These are phyloP conservation scores for Halichoeres trimaculatus DNA, from an alignment of 2,113 vertebrate genomes.

Conservation along the genomic window DNA sequence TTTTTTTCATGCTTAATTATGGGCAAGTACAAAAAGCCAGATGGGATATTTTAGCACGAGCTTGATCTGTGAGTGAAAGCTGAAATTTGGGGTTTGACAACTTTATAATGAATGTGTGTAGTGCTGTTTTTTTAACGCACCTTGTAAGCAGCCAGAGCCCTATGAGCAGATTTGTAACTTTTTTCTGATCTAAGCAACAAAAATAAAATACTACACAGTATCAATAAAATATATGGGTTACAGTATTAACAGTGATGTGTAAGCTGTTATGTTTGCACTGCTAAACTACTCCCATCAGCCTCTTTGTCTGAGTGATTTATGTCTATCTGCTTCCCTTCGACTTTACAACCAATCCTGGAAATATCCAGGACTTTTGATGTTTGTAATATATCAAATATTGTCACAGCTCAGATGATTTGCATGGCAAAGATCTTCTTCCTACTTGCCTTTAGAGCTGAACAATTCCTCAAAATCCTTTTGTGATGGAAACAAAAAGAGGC, in stretches of 20 bases:
- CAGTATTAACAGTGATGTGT: conserved; percentile 26
- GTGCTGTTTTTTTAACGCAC: neutral
- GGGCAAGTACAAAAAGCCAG: conserved; percentile 13
- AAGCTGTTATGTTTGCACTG: conserved; percentile 30
- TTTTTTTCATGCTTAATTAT: conserved; percentile 31
- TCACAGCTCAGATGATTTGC: conserved; percentile 52
- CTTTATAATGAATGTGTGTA: conserved; percentile 8
- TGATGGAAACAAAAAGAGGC: conserved; percentile 64
- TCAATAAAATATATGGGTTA: neutral
- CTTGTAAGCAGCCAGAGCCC: neutral
- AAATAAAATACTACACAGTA: conserved; percentile 20
- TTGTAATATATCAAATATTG: conserved; percentile 51
- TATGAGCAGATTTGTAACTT: neutral
- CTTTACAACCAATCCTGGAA: conserved; percentile 37
- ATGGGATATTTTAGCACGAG: conserved; percentile 34
- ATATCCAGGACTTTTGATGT: conserved; percentile 47
- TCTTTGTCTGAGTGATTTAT: conserved; percentile 54
- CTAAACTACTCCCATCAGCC: conserved; percentile 30
- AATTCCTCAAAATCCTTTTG: conserved; percentile 64
- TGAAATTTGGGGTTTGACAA: conserved; percentile 6
- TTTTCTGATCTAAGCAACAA: neutral
- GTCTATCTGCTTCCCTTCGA: conserved; percentile 9
- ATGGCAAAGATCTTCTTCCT: conserved; percentile 24
- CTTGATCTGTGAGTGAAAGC: conserved; percentile 45
- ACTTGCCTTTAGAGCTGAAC: conserved; percentile 39